Base-by-base conservation (phyloP, 64 coral and sea anemone species). In the Montipora efflorescens region DNA sequence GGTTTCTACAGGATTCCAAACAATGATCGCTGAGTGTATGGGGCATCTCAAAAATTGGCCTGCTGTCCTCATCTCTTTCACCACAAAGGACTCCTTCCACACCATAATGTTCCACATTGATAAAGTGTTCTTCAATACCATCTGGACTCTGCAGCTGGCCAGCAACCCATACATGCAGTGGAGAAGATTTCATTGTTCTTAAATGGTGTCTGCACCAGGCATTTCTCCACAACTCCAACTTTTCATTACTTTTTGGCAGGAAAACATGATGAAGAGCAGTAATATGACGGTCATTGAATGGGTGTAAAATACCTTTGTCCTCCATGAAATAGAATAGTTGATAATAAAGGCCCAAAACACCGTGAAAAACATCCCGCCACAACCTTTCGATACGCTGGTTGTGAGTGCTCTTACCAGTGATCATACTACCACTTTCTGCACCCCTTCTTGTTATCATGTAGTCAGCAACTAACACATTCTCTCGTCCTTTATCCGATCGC, bases 311-410 rank as follows among this genome's bases (percentile, higher is more conserved):
- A 12, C 13, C 8, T 8, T 64, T 64, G 59, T 64, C 59, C 13
- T 64, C 59, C 59, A 64, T 64, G 59, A 64, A 64, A 64, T 64
- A 64, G 13, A 64, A 19, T 12, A 64, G 13, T 12, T 64, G 8
- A 64, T 64, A 64, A 64, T 64, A 64, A 64, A 64, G 59, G 13
- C 59, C 3, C 59, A 64, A 64, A 64, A 64, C 59, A 12, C 87
- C 87, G 52, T 89, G 28, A 89, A 55, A 89, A 22, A 89, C 71
- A 47, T 89, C 87, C 18, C 73, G 51, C 87, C 87, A 89, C 8
- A 89, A 72, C 48, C 87, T 52, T 77, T 89, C 87, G 12, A 89
- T 89, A 55, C 87, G 71, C 75, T 89, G 70, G 21, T 77, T 89
- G 45, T 89, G 72, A 5, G 84, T 89, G n/a, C 70, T 77, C 48